A percentile compares a stretch with the other conserved stretches of the same genome.
phyloP scores from a whole-genome alignment of 2,888 invertebrate species.

The Protophormia terraenovae region DNA sequence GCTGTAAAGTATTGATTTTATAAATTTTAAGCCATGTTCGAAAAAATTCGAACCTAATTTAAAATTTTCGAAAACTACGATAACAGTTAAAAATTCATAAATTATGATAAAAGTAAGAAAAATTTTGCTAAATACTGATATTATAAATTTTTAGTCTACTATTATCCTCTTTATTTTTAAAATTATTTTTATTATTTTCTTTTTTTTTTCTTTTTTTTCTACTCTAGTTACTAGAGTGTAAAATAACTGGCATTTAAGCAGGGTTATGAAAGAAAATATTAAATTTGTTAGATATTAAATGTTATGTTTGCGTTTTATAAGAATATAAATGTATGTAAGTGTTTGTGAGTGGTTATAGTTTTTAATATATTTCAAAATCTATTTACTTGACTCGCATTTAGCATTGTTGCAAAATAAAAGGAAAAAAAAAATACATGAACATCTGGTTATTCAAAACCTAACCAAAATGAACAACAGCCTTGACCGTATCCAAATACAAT shows the following conservation, averaged over 20 bases:
- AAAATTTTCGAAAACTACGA: no score
- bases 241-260: conserved; percentile 13
- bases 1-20: no score
- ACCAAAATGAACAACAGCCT: conserved; percentile 42
- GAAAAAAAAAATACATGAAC: background rate
- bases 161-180: no score
- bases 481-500: conserved; percentile 44
- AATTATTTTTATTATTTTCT: no score
- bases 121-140: no score
- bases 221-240: background rate
- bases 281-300: conserved; percentile 34
- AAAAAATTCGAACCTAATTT: no score
- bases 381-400: conserved; percentile 42
- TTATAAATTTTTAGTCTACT: no score
- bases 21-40: no score
- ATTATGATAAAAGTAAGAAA: no score
- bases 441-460: conserved; percentile 27
- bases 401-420: conserved; percentile 30
- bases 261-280: conserved; percentile 35
- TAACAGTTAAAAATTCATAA: no score
- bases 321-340: background rate
- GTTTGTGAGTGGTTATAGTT: conserved; percentile 1
- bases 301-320: background rate
- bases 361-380: conserved; percentile 50
- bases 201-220: no score